Conservation (phyloP, 2,888 invertebrate species). For the Polyommatus icarus region DNA sequence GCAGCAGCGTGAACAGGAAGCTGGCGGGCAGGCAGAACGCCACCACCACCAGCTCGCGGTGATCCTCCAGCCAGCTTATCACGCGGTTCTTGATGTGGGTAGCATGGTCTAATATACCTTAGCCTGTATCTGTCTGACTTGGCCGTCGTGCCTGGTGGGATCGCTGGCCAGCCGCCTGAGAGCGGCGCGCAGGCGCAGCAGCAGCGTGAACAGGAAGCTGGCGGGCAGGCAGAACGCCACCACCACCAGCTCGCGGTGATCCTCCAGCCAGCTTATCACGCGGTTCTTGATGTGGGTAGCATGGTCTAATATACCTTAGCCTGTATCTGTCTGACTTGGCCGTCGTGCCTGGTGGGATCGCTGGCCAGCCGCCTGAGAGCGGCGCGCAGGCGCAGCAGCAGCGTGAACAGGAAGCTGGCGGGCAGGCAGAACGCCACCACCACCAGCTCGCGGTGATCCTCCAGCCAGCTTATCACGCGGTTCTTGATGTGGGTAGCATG, state of each 20-base stretch:
- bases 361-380: constrained; percentile 60
- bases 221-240: constrained; percentile 85
- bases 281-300: constrained; percentile 53
- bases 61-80: constrained; percentile 80
- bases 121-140: constrained; percentile 72
- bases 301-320: constrained; percentile 53
- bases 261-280: constrained; percentile 77
- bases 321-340: constrained; percentile 72
- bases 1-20: constrained; percentile 78
- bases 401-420: constrained; percentile 82
- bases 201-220: constrained; percentile 80
- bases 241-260: constrained; percentile 83
- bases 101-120: constrained; percentile 55
- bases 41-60: constrained; percentile 82
- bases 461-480: constrained; percentile 73
- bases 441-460: constrained; percentile 82
- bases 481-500: constrained; percentile 56
- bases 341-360: constrained; percentile 65
- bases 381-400: constrained; percentile 63
- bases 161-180: constrained; percentile 61
- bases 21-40: constrained; percentile 85
- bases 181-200: constrained; percentile 62
- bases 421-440: constrained; percentile 84
- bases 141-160: constrained; percentile 64
- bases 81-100: constrained; percentile 53